Percentiles rank a stretch among this genome's conserved stretches.
Conservation (phyloP, 2,888 invertebrate species). For the Dermolepida albohirtum region DNA sequence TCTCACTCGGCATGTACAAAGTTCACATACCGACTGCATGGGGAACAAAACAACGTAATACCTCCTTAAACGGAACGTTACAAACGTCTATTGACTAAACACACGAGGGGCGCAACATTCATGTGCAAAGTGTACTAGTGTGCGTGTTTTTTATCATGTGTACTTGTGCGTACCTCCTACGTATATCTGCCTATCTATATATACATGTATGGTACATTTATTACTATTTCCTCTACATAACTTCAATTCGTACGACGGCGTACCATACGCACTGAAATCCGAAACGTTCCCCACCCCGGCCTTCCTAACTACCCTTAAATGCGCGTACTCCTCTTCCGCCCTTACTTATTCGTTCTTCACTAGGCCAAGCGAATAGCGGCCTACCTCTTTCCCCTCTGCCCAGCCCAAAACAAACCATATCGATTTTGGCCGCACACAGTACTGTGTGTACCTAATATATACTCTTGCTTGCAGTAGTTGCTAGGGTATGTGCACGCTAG, state of each 20-base stretch:
- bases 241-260: conserved; percentile 63
- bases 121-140: conserved; percentile 59
- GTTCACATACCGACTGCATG: conserved; percentile 34
- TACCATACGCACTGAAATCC: conserved; percentile 62
- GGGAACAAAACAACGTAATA: conserved; percentile 31
- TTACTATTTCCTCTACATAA: conserved; percentile 36
- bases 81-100: conserved; percentile 59
- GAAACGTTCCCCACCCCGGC: conserved; percentile 54
- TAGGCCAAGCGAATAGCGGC: conserved; percentile 31
- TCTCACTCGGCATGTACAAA: conserved; percentile 26
- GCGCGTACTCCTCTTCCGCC: conserved; percentile 60
- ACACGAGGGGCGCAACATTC: conserved; percentile 57
- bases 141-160: conserved; percentile 54
- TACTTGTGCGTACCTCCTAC: conserved; percentile 36
- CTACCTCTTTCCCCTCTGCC: conserved; percentile 46
- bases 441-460: conserved; percentile 59
- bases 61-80: conserved; percentile 33
- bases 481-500: conserved; percentile 57
- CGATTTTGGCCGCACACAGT: conserved; percentile 62
- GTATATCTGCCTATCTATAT: conserved; percentile 32
- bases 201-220: conserved; percentile 28
- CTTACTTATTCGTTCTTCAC: conserved; percentile 53
- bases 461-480: conserved; percentile 58
- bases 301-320: conserved; percentile 43
- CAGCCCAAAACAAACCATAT: conserved; percentile 66